Base-by-base conservation (phyloP, 1,140 invertebrate genomes). In the Andricus grossulariae region DNA sequence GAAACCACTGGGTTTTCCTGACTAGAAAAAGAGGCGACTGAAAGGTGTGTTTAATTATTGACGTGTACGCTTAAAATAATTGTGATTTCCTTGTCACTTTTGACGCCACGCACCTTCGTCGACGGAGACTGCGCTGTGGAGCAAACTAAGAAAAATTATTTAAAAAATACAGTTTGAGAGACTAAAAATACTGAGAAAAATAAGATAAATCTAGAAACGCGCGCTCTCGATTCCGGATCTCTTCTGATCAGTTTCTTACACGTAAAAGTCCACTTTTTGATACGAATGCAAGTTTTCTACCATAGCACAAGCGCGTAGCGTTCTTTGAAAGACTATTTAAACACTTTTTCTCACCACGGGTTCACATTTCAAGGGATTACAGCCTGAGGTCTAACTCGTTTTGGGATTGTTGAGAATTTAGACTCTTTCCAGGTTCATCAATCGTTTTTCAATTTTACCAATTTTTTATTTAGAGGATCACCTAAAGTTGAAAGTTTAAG, bases 211-310 rank as follows among this genome's bases (percentile, higher is more conserved):
- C 72, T 71, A 73, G 75, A 79, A 54, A 72, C 71, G 80, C 80
- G 83, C 80, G 87, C 79, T 83, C 83, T 87, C 80, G 80, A 81
- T 83, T 87, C 87, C 84, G 83, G 83, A 77, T 82, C 74, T 83
- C 80, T 75, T 82, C 66, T 71, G 76, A 78, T 75, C 51, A 75
- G 74, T 84, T 86, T 83, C 77, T 82, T 80, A 80, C 78, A 82
- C 84, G 85, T 85, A 83, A 81, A 84, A 86, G 85, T 85, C 84
- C 83, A 89, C 83, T 86, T 90, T 90, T 90, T 90, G 87, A 90
- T 90, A 90, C 87, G 80, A 88, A 88, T 82, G 85, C 85, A 88
- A 88, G 87, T 90, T 89, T 90, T 90, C 88, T 90, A 89, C 85
- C 84, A 81, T 85, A 87, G 81, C 84, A 81, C 66, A 83, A 82